Base-by-base conservation (phyloP, 2,113 vertebrate species). In the Mesocricetus auratus region DNA sequence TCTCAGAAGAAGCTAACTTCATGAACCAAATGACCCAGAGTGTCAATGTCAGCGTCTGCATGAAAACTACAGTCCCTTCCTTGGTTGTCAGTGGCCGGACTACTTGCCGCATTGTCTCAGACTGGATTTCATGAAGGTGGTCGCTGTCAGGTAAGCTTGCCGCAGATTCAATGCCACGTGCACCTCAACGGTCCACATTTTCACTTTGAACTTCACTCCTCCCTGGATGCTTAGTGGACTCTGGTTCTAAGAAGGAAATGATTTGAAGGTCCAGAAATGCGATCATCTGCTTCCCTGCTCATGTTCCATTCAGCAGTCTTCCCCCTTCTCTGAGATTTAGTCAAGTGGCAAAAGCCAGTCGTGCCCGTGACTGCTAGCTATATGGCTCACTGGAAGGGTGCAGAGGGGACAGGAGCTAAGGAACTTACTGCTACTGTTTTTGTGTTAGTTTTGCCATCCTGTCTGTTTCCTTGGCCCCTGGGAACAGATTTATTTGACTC, bases 241-340 rank as follows among this genome's bases (percentile, higher is more conserved):
- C 94, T 16, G 17, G 22, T 79, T 90, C 39, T 0, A 82, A 88
- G 85, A 92, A 81, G 39, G 92, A 86, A 86, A 56, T 24, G 58
- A 26, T 11, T 45, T 66, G 31, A 93, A 75, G 85, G 36, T 91
- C 36, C 68, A 68, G 60, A 71, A 45, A 31, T 42, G 11, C 36
- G 13, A 33, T 47, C 58, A 64, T 45, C 47, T 10, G 5, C 36
- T 66, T 78, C 50, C 71, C 31, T 56, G n/a, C n/a, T 60, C 45
- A 3, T 31, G 22, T 50, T 71, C 66, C 16, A 33, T 79, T 88
- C 22, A 62, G 11, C 22, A 50, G 26, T 24, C 42, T 68, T 91
- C 77, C 4, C 82, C 91, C 78, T 91, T 71, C 62, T 71, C 39
- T 93, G 75, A 47, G 50, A 74, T 85, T 90, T 82, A 31, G 42